A percentile compares a stretch with the other conserved stretches of the same genome.
Evolutionary conservation across 2,888 invertebrate genomes (phyloP).

Genomic region (Scaeva pyrastri): DNA sequence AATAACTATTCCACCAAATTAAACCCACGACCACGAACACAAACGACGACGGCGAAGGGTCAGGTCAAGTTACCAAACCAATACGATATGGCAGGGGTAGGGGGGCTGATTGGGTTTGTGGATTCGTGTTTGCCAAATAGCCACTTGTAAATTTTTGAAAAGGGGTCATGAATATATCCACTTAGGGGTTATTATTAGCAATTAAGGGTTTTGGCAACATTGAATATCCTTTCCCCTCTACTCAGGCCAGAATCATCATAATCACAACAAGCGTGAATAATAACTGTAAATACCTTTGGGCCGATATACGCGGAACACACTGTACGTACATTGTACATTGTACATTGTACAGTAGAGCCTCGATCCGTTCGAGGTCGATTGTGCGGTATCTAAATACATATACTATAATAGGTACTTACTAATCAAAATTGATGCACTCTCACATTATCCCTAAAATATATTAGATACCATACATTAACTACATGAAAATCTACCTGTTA

Average conservation of each 20-base stretch:
- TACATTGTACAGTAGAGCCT: neutral
- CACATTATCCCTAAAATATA: neutral
- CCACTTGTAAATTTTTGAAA: slow-evolving; percentile 30
- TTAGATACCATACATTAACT: neutral
- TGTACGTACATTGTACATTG: too few species aligned
- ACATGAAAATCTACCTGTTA: neutral
- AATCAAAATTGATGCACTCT: slow-evolving; percentile 26
- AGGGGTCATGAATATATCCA: slow-evolving; percentile 45
- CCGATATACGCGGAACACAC: neutral
- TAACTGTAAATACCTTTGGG: neutral
- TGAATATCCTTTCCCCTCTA: neutral
- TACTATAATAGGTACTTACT: too few species aligned
- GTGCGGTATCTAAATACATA: neutral
- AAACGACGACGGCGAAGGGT: neutral
- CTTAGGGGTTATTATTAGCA: slow-evolving; percentile 52
- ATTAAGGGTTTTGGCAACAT: slow-evolving; percentile 31
- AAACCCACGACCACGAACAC: slow-evolving; percentile 13
- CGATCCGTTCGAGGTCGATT: neutral
- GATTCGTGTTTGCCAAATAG: slow-evolving; percentile 42
- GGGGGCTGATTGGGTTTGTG: slow-evolving; percentile 12
- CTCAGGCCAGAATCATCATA: too few species aligned
- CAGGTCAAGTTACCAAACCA: slow-evolving; percentile 28
- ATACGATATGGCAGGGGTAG: too few species aligned
- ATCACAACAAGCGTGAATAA: slow-evolving; percentile 2
- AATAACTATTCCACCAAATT: slow-evolving; percentile 67